A percentile compares a stretch with the other conserved stretches of the same genome.
Conservation (phyloP, 2,888 invertebrate genomes). For the Hetaerina titia region DNA sequence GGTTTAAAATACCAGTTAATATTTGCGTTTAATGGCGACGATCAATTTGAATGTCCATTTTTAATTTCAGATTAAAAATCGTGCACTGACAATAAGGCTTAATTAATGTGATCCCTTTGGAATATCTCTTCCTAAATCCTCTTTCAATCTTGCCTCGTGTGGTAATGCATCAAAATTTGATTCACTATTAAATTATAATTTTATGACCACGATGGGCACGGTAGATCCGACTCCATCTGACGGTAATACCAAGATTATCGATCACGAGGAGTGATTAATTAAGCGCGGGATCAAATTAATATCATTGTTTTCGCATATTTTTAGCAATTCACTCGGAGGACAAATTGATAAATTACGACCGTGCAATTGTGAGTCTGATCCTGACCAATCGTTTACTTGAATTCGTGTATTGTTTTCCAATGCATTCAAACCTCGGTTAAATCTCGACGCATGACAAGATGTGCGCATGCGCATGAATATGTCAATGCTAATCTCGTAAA, state of each 20-base stretch:
- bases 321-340: neutral
- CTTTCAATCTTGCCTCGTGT: neutral
- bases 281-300: neutral
- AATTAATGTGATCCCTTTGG: neutral
- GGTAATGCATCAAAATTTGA: slow-evolving; percentile 9
- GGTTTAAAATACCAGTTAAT: neutral
- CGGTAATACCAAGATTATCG: neutral
- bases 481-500: neutral
- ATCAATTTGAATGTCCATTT: neutral
- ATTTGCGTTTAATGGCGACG: neutral
- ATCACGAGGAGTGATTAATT: neutral
- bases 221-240: neutral
- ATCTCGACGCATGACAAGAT: neutral
- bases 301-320: neutral
- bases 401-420: neutral
- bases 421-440: neutral
- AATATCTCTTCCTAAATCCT: neutral
- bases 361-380: neutral
- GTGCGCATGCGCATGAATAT: neutral
- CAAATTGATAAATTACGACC: slow-evolving; percentile 4
- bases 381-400: neutral
- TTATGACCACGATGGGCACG: neutral
- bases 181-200: slow-evolving; percentile 8
- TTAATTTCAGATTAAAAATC: slow-evolving; percentile 2
- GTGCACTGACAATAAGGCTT: neutral